Conservation (phyloP, 1,140 invertebrate genomes). For the Nixonia krombeini region DNA sequence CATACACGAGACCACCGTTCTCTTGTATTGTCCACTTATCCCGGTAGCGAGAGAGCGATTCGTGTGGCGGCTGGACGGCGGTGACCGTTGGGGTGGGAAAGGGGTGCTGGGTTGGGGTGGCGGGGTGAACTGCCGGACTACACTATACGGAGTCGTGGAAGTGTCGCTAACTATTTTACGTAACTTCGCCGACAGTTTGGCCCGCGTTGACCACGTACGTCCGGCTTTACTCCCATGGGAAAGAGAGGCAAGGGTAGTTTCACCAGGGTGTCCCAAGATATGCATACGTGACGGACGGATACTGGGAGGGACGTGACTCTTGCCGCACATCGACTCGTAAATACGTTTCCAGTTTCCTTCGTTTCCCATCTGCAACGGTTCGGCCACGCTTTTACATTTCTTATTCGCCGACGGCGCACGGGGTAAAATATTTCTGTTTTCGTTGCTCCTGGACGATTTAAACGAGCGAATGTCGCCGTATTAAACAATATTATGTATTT, state of each 20-base stretch:
- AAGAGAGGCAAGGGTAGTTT: conserved; percentile 57
- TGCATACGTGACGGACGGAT: conserved; percentile 71
- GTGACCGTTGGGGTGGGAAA: conserved; percentile 10
- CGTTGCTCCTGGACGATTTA: too few species aligned
- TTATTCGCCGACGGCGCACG: too few species aligned
- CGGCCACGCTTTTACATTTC: conserved; percentile 24
- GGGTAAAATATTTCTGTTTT: too few species aligned
- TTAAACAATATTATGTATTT: too few species aligned
- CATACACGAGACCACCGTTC: conserved; percentile 39
- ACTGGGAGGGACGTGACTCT: conserved; percentile 60
- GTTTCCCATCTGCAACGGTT: conserved; percentile 35
- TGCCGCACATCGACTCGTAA: conserved; percentile 32
- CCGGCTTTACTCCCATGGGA: conserved; percentile 67
- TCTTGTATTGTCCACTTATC: conserved; percentile 36
- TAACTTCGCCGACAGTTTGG: conserved; percentile 72
- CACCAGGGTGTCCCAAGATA: conserved; percentile 68
- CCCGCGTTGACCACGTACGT: conserved; percentile 72
- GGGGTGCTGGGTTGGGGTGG: conserved; percentile 24
- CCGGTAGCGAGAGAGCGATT: conserved; percentile 32
- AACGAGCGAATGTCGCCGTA: too few species aligned
- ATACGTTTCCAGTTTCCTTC: conserved; percentile 28
- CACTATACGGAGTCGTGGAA: conserved; percentile 55
- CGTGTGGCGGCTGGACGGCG: conserved; percentile 10
- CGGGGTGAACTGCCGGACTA: conserved; percentile 49
- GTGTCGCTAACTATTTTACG: conserved; percentile 74